Evolutionary conservation across 2,113 vertebrate genomes (phyloP).

Genomic region (Tragelaphus imberbis): DNA sequence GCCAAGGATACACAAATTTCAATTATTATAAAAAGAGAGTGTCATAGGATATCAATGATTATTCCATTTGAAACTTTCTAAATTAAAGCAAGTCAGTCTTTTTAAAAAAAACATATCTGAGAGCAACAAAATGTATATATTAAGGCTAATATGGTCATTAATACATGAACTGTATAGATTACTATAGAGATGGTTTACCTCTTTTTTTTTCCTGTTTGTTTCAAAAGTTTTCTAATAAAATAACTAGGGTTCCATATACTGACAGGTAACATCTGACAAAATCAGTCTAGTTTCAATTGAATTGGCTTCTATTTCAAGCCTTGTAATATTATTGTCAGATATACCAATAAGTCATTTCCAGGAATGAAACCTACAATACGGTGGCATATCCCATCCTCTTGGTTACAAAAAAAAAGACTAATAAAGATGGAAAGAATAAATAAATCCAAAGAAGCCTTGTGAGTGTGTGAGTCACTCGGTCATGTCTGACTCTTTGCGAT

Average conservation of each 20-base stretch:
- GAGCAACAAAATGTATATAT: background rate
- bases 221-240: slow-evolving; percentile 12
- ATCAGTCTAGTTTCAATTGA: background rate
- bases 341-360: slow-evolving; percentile 20
- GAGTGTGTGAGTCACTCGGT: background rate
- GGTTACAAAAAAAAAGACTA: slow-evolving; percentile 46
- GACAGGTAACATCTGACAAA: background rate
- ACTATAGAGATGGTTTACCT: background rate
- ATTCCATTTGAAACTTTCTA: background rate
- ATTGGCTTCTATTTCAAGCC: background rate
- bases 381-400: background rate
- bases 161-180: background rate
- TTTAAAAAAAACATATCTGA: background rate
- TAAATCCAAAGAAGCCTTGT: slow-evolving; percentile 58
- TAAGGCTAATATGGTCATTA: background rate
- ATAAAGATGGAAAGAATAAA: slow-evolving; percentile 48
- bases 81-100: background rate
- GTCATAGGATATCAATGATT: background rate
- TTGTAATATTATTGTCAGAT: background rate
- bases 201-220: background rate
- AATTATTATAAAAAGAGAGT: background rate
- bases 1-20: background rate
- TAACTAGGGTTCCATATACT: background rate
- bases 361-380: background rate
- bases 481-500: background rate